Evolutionary conservation across 2,113 vertebrate species (phyloP).

Genomic region (Thermophis baileyi): DNA sequence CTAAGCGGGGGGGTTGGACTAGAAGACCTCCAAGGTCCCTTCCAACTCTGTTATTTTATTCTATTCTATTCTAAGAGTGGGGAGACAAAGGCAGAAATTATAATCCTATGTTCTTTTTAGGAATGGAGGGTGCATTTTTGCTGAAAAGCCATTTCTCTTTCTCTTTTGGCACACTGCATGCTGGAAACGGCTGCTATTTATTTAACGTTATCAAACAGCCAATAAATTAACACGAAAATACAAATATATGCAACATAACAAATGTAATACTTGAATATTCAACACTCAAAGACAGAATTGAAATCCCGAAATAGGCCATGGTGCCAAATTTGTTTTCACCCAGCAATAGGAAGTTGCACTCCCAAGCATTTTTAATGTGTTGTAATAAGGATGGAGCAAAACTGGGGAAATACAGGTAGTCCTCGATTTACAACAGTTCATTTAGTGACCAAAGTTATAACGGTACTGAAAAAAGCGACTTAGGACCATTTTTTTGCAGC

Average conservation of each 20-base stretch:
- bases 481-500: too few relatives aligned
- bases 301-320: not conserved
- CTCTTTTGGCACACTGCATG: not conserved
- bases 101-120: not conserved
- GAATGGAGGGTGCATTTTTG: not conserved
- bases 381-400: not conserved
- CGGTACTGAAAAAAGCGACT: not conserved
- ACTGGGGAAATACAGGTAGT: not conserved
- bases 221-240: not conserved
- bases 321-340: not conserved
- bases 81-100: not conserved
- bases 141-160: not conserved
- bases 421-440: not conserved
- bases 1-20: too few relatives aligned
- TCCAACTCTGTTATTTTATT: too few relatives aligned
- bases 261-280: not conserved
- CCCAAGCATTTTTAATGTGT: not conserved
- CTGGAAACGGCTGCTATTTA: not conserved
- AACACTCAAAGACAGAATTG: not conserved
- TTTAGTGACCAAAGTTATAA: not conserved
- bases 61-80: not conserved
- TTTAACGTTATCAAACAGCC: not conserved
- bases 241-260: not conserved
- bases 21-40: too few relatives aligned
- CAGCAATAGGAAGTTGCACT: not conserved